Evolutionary conservation across 2,888 invertebrate species (phyloP).

Genomic region (Nomada goodeniana): DNA sequence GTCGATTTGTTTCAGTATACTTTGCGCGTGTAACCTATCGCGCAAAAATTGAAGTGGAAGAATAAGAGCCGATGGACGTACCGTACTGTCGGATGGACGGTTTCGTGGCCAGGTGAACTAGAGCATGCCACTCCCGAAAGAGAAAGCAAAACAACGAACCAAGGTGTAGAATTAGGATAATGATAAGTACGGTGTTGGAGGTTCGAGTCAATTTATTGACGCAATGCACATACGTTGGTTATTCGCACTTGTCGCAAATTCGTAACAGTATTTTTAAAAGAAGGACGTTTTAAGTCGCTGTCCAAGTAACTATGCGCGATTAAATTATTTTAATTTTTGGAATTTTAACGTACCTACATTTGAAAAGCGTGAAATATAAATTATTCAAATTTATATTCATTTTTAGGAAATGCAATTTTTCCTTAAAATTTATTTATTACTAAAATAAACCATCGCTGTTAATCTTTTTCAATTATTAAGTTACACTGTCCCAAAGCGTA

Average conservation of each 20-base stretch:
- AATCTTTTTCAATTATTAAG: background rate
- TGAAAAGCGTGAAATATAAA: no score
- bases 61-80: conserved; percentile 54
- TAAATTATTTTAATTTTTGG: no score
- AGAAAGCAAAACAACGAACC: conserved; percentile 84
- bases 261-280: background rate
- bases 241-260: conserved; percentile 13
- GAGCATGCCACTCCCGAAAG: conserved; percentile 84
- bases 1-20: conserved; percentile 28
- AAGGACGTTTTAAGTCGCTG: no score
- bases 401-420: no score
- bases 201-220: conserved; percentile 42
- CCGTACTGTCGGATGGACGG: conserved; percentile 58
- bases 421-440: no score
- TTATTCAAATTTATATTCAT: no score
- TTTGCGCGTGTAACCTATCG: conserved; percentile 31
- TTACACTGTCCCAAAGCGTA: background rate
- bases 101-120: conserved; percentile 80
- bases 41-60: conserved; percentile 37
- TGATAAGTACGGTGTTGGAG: conserved; percentile 55
- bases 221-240: conserved; percentile 6
- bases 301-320: no score
- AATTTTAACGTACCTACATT: no score
- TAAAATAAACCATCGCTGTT: no score
- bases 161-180: conserved; percentile 66